phyloP scores from a whole-genome alignment of 2,888 invertebrate species.

The Sminthurides aquaticus region DNA sequence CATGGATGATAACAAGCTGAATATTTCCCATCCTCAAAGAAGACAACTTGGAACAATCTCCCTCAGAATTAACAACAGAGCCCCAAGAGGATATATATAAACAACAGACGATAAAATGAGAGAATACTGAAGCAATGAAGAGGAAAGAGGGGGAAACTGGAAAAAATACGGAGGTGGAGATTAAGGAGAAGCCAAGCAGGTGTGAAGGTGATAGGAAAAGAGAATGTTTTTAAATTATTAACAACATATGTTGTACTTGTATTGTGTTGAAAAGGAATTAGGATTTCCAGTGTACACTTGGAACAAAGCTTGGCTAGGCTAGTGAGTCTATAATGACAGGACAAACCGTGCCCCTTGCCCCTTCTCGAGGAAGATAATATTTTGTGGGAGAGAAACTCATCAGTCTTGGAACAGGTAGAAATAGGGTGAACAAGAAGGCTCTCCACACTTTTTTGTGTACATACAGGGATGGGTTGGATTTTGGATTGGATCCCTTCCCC shows the following conservation, averaged over 20 bases:
- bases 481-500: not conserved
- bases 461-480: not conserved
- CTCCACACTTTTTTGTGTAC: no score
- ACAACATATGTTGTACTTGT: not conserved
- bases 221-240: not conserved
- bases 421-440: not conserved
- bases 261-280: not conserved
- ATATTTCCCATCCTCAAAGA: no score
- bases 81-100: no score
- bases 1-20: no score
- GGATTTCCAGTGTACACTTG: not conserved
- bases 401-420: not conserved
- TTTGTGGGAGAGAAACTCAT: not conserved
- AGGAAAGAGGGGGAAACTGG: no score
- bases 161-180: not conserved
- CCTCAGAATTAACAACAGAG: no score
- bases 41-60: no score
- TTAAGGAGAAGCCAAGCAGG: not conserved
- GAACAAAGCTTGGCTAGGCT: not conserved
- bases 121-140: no score
- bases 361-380: not conserved
- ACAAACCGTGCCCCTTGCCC: not conserved
- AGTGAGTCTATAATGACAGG: not conserved
- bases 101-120: no score
- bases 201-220: not conserved